Base-by-base conservation (phyloP, 2,113 vertebrate species). In the Pteronura brasiliensis region DNA sequence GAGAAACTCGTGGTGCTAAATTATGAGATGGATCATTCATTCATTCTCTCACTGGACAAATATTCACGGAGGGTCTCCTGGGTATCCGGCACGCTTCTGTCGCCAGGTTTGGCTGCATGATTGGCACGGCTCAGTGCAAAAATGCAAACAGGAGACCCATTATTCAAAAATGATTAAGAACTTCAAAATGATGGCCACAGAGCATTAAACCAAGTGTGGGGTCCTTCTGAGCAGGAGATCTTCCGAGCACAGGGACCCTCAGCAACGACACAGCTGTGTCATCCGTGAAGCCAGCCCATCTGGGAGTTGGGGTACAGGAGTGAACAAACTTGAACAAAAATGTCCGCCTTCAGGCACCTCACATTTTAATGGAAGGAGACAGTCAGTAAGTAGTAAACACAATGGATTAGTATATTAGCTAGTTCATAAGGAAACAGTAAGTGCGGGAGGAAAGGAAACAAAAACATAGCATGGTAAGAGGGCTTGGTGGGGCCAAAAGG, bases 221-320 rank as follows among this genome's bases (percentile, higher is more conserved):
- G 4, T 11, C 31, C 59, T 82, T 31, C 52, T n/a, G 6, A 42
- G 34, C 12, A 0, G 27, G 20, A 21, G 31, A 7, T 9, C 39
- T 79, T 71, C n/a, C 5, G 8, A n/a, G 72, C 15, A 9, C 23
- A n/a, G 36, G 74, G 25, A 18, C 23, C 18, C 44, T 5, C 15
- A 0, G 18, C 1, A 5, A 42, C 10, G 1, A 31, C 21, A 6
- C 4, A 3, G 65, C 7, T 2, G 10, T 23, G 29, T 8, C 21
- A 7, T n/a, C 11, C 15, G 8, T n/a, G 61, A 79, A 18, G 39
- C 18, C 4, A 17, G 47, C 15, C 29, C 31, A 8, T 3, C 11
- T 27, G 17, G 29, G 29, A 61, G 25, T n/a, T 44, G 67, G 14
- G 49, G 52, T 4, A 27, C 1, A 13, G 67, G 13, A 59, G 0